Base-by-base conservation (phyloP, 2,113 vertebrate genomes). In the Spea bombifrons region DNA sequence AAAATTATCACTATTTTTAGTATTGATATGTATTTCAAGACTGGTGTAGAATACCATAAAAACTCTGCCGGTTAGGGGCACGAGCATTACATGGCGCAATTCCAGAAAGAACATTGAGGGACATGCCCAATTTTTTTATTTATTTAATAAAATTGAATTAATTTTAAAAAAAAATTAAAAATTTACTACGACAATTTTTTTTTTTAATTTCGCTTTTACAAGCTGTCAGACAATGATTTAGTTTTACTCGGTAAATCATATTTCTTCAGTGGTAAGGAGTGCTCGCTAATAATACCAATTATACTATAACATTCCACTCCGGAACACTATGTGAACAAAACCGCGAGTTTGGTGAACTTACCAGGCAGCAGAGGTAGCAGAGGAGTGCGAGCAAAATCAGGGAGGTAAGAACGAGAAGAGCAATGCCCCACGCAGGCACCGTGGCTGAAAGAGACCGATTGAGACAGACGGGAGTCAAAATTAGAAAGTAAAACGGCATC, bases 361-460 rank as follows among this genome's bases (percentile, higher is more conserved):
- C 61, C 61, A 64, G 5, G 9, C n/a, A 17, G 73, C 73, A 75
- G 46, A 46, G 50, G 8, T 47, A 43, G 61, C n/a, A 30, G 8
- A 75, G 8, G 8, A 75, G 59, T 4, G 8, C 8, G 73, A 61
- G 55, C 6, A 75, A 46, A 75, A 75, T 46, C 3, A 75, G 16
- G 16, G 43, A 16, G 30, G 47, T 13, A 59, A 75, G 49, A 15
- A 66, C 73, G 16, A 75, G 16, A 1, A 44, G 59, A 65, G 73
- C 73, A 0, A 75, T 66, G 7, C 59, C 73, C 73, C 73, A 75
- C 0, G 9, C 59, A 43, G 73, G 73, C 9, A 46, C 47, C 8
- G 15, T 57, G 16, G 7, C 4, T 17, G 4, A 12, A n/a, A 59
- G 55, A 59, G 55, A 47, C 8, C 61, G 57, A 64, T 2, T 2